Evolutionary conservation across 2,888 invertebrate genomes (phyloP).

Genomic region (Acleris holmiana): DNA sequence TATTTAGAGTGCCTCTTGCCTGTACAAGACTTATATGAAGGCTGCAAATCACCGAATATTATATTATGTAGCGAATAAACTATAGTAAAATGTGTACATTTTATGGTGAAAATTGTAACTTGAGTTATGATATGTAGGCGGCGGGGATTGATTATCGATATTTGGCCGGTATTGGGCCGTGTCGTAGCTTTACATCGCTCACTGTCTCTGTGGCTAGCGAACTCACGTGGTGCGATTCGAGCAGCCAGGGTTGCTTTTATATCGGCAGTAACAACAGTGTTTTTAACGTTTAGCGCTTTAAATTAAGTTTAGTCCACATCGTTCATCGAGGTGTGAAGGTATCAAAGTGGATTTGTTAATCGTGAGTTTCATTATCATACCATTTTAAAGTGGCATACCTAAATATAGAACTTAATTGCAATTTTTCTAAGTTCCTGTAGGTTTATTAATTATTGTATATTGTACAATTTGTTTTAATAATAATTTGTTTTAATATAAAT

Average conservation of each 20-base stretch:
- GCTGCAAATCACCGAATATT: constrained; percentile 84
- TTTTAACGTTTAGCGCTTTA: constrained; percentile 60
- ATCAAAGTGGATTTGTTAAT: constrained; percentile 51
- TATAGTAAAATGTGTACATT: constrained; percentile 73
- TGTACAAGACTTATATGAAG: constrained; percentile 85
- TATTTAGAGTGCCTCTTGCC: constrained; percentile 87
- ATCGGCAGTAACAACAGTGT: constrained; percentile 67
- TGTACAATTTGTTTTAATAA: constrained; percentile 81
- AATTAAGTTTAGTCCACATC: constrained; percentile 62
- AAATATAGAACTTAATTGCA: constrained; percentile 84
- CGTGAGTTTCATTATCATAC: constrained; percentile 67
- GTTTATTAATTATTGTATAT: constrained; percentile 82
- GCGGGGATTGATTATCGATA: constrained; percentile 47
- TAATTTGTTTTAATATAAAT: constrained; percentile 80
- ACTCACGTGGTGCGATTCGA: constrained; percentile 63
- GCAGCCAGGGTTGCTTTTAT: constrained; percentile 64
- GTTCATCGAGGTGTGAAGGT: constrained; percentile 45
- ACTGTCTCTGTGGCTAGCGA: constrained; percentile 68
- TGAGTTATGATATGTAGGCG: constrained; percentile 84
- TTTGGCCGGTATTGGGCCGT: constrained; percentile 5
- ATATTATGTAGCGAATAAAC: constrained; percentile 79
- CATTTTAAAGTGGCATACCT: constrained; percentile 82
- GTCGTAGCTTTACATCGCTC: not conserved
- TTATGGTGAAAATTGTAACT: constrained; percentile 85
- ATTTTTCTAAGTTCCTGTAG: constrained; percentile 85